Base-by-base conservation (phyloP, 2,888 invertebrate genomes). In the Metallyticus violacea region DNA sequence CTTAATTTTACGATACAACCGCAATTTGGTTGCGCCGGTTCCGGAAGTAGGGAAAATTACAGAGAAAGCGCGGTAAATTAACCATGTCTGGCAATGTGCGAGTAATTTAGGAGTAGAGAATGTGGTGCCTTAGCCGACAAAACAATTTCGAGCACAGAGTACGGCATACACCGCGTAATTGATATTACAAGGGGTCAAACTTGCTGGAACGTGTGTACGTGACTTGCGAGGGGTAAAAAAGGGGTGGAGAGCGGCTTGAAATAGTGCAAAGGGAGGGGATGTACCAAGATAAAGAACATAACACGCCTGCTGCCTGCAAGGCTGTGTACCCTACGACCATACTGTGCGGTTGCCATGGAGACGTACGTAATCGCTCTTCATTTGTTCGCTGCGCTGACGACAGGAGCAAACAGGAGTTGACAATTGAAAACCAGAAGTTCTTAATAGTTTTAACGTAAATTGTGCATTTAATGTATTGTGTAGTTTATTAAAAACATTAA, bases 181-280 rank as follows among this genome's bases (percentile, higher is more conserved):
- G 80, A 80, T 80, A 80, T 28, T 80, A 80, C 28, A 15, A 26
- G 80, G 28, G 80, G 80, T 80, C 80, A 80, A 80, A 80, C 80
- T 80, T 80, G 80, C 80, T 80, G 80, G 28, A 80, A 27, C 80
- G 80, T 27, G 27, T 80, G 80, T 80, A 80, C 80, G 80, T 80
- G 80, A 80, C 80, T 80, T 26, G 27, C 26, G 80, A 62, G 40
- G 40, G 40, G 15, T 62, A 62, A 62, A 62, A 62, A 62, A 62
- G 40, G 40, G 40, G 40, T 62, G 80, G 28, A 80, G 80, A 28
- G 6, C 27, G 7, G 6, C 22, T 27, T 80, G 27, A 80, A 80
- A 28, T 80, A 80, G 80, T 80, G 80, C 80, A 15, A 2, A 26
- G 22, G 22, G 80, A 28, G 80, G 80, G 80, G 28, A 28, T 62